Evolutionary conservation across 2,797 vertebrate species (phyloP).

Genomic region (Anas acuta): DNA sequence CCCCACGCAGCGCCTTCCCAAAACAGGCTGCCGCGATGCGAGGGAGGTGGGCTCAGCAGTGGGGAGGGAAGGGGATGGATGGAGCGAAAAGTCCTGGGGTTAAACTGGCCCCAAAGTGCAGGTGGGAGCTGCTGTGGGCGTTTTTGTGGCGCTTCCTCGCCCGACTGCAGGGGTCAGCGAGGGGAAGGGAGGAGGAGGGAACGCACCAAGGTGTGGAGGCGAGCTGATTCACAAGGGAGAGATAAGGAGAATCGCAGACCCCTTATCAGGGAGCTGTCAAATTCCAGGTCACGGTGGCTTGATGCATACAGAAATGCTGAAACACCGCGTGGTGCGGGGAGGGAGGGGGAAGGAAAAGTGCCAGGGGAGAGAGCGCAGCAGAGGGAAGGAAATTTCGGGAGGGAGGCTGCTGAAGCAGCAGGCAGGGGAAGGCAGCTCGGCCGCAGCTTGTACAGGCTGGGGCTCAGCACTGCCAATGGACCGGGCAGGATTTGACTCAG

Average conservation of each 20-base stretch:
- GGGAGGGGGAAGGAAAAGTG: background rate
- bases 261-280: constrained; percentile 79
- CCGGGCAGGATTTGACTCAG: background rate
- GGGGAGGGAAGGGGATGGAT: background rate
- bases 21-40: rapidly evolving
- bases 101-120: background rate
- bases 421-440: background rate
- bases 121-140: background rate
- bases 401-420: background rate
- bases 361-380: background rate
- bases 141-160: constrained; percentile 1
- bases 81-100: background rate
- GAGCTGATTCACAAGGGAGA: constrained; percentile 74
- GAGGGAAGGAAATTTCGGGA: background rate
- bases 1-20: background rate
- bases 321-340: constrained; percentile 50
- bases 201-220: constrained; percentile 67
- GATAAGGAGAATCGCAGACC: constrained; percentile 77
- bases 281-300: constrained; percentile 66
- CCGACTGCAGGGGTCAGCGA: constrained; percentile 52
- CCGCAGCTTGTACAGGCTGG: rapidly evolving
- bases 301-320: constrained; percentile 65
- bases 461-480: background rate
- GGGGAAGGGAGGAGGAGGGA: background rate
- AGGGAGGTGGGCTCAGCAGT: background rate